Evolutionary conservation across 2,797 vertebrate genomes (phyloP).

Genomic region (Peromyscus attwateri): DNA sequence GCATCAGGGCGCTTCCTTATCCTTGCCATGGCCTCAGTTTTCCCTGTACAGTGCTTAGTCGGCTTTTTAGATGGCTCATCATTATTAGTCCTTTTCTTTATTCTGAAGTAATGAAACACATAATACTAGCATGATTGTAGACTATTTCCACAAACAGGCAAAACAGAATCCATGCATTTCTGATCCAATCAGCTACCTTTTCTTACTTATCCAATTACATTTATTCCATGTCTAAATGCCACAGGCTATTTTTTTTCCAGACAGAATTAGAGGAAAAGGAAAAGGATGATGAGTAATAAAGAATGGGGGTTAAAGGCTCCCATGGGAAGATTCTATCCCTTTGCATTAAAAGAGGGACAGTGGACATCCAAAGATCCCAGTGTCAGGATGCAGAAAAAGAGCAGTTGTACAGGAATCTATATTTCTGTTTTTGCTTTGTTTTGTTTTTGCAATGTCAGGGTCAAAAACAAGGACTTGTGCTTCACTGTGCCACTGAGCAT

Average conservation of each 20-base stretch:
- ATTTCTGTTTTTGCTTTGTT: background rate
- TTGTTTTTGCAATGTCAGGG: background rate
- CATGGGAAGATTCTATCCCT: background rate
- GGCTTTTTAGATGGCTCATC: background rate
- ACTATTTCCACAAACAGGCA: background rate
- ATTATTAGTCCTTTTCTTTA: background rate
- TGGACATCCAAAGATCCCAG: background rate
- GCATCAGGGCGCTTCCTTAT: background rate
- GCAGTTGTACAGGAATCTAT: background rate
- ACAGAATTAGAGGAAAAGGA: background rate
- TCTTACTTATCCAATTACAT: background rate
- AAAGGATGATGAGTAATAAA: background rate
- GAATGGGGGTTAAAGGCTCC: background rate
- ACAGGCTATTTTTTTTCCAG: background rate
- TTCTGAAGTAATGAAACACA: background rate
- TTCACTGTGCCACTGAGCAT: background rate
- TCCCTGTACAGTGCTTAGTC: background rate
- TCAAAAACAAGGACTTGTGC: background rate
- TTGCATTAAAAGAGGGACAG: background rate
- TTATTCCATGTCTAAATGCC: background rate
- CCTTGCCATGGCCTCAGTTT: background rate
- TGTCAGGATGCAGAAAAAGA: background rate
- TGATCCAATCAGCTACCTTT: background rate
- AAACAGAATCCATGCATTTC: background rate
- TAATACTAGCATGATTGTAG: background rate